Conservation (phyloP, 92 coral and sea anemone species). For the Zoanthus gigantus region DNA sequence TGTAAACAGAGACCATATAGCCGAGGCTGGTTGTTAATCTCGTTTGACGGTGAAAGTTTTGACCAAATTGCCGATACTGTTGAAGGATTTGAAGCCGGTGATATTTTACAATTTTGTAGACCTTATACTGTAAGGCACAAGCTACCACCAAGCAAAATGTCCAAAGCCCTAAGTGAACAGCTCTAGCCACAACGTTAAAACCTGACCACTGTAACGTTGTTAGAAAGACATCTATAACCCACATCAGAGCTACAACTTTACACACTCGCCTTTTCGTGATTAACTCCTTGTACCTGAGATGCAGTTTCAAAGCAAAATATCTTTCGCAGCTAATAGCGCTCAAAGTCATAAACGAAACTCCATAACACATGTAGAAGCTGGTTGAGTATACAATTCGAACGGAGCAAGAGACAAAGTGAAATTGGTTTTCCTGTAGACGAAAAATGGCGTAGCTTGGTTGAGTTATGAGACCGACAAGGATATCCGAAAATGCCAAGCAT, state of each 20-base stretch:
- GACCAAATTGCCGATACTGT: slow-evolving; percentile 52
- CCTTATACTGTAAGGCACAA: slow-evolving; percentile 56
- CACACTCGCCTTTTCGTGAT: slow-evolving; percentile 64
- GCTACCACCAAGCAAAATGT: slow-evolving; percentile 60
- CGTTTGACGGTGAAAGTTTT: slow-evolving; percentile 62
- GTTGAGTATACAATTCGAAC: slow-evolving; percentile 73
- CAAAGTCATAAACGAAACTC: slow-evolving; percentile 82
- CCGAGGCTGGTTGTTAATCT: slow-evolving; percentile 73
- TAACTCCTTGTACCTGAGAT: slow-evolving; percentile 75
- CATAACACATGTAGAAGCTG: slow-evolving; percentile 80
- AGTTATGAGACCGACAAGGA: slow-evolving; percentile 67
- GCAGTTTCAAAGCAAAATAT: slow-evolving; percentile 74
- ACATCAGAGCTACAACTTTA: slow-evolving; percentile 55
- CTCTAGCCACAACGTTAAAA: slow-evolving; percentile 65
- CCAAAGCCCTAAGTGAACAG: slow-evolving; percentile 67
- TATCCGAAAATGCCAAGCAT: slow-evolving; percentile 79
- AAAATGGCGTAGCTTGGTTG: slow-evolving; percentile 75
- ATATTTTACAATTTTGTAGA: slow-evolving; percentile 62
- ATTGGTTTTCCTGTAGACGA: slow-evolving; percentile 66
- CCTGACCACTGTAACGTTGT: slow-evolving; percentile 80
- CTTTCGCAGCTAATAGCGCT: slow-evolving; percentile 86
- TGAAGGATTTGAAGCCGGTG: slow-evolving; percentile 66
- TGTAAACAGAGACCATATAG: slow-evolving; percentile 78
- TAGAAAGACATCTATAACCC: slow-evolving; percentile 65
- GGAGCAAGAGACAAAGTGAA: slow-evolving; percentile 67